These are phyloP conservation scores for Uloborus plumipes DNA, from an alignment of 2,888 invertebrate genomes.

Conservation along the genomic window DNA sequence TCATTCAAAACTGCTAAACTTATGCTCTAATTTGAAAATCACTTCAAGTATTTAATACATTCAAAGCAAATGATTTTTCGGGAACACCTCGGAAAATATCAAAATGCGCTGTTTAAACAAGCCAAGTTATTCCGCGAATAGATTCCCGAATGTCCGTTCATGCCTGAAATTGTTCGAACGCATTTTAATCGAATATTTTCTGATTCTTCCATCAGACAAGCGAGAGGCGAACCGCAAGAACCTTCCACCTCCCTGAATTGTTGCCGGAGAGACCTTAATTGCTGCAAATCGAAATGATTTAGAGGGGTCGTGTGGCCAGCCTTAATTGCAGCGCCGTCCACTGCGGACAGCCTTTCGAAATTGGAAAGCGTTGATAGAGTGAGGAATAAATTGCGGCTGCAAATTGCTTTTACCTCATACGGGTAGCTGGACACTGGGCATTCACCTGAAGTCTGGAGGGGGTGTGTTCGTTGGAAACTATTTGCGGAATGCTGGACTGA, in stretches of 20 bases:
- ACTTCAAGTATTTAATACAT: too few relatives aligned
- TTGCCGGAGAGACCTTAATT: constrained; percentile 60
- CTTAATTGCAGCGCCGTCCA: constrained; percentile 58
- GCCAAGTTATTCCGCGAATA: too few relatives aligned
- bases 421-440: not conserved
- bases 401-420: constrained; percentile 44
- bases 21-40: too few relatives aligned
- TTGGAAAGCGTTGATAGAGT: constrained; percentile 60
- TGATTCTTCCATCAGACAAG: not conserved
- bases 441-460: constrained; percentile 15
- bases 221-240: constrained; percentile 36
- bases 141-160: too few relatives aligned
- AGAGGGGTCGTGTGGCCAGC: constrained; percentile 16
- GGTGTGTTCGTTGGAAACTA: constrained; percentile 21
- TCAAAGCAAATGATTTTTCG: too few relatives aligned
- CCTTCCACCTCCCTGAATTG: constrained; percentile 29
- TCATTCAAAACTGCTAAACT: too few relatives aligned
- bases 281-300: constrained; percentile 63
- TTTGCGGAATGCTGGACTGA: constrained; percentile 32
- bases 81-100: too few relatives aligned
- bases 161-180: too few relatives aligned
- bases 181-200: too few relatives aligned
- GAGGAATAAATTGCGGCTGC: constrained; percentile 54
- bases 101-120: too few relatives aligned
- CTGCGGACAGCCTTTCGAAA: constrained; percentile 55